Evolutionary conservation across 2,888 invertebrate species (phyloP).

Genomic region (Ichneumon xanthorius): DNA sequence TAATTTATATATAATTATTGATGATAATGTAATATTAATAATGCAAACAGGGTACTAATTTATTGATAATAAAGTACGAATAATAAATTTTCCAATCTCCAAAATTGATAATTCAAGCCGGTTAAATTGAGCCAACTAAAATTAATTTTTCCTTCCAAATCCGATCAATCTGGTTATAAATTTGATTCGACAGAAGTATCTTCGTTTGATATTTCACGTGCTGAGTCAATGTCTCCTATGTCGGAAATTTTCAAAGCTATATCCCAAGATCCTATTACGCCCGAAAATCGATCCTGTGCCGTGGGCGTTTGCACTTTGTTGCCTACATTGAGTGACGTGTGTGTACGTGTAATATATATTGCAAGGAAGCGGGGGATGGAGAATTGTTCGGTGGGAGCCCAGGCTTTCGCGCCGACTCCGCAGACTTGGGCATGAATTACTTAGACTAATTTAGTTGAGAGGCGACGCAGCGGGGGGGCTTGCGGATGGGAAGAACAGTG

Average conservation of each 20-base stretch:
- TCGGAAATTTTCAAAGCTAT: background rate
- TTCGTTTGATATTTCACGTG: background rate
- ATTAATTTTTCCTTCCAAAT: background rate
- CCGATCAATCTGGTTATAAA: background rate
- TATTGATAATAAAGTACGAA: background rate
- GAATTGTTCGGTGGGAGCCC: slow-evolving; percentile 23
- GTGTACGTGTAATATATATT: slow-evolving; percentile 24
- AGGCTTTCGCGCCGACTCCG: slow-evolving; percentile 67
- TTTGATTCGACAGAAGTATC: background rate
- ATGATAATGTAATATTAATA: background rate
- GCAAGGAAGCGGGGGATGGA: background rate
- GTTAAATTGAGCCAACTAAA: background rate
- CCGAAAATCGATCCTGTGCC: background rate
- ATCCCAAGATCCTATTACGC: slow-evolving; percentile 6
- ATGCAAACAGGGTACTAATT: background rate
- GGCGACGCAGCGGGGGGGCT: slow-evolving; percentile 71
- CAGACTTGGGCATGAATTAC: slow-evolving; percentile 83
- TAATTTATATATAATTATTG: background rate
- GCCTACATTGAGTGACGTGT: slow-evolving; percentile 47
- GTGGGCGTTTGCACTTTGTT: slow-evolving; percentile 10
- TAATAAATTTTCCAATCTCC: background rate
- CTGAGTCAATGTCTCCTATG: background rate
- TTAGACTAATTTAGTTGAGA: slow-evolving; percentile 83
- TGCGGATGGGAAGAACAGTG: slow-evolving; percentile 47
- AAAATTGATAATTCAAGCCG: background rate